Percentiles rank a stretch among this genome's conserved stretches.
These are phyloP conservation scores for Paedocypris micromegethes DNA, from an alignment of 2,797 vertebrate genomes.

Conservation along the genomic window DNA sequence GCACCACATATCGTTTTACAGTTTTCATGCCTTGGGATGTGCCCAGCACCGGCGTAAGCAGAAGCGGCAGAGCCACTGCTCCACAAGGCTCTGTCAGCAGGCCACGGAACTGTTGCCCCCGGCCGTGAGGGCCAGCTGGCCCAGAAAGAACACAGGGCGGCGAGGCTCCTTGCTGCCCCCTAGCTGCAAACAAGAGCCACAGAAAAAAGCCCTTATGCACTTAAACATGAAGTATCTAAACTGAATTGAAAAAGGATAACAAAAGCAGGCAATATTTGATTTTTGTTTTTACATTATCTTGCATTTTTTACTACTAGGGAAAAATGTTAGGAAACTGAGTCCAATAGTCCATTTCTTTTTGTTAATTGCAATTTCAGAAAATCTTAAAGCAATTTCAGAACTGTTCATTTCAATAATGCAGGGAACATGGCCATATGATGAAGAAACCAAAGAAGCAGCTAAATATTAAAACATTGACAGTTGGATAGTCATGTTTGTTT, in stretches of 20 bases:
- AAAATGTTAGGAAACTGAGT: too few species aligned
- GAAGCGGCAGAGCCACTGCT: constrained; percentile 69
- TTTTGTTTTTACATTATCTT: too few species aligned
- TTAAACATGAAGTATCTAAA: background rate
- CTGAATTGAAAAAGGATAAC: background rate
- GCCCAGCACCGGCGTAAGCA: constrained; percentile 28
- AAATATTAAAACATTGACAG: too few species aligned
- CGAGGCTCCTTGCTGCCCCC: constrained; percentile 47
- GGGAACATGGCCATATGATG: too few species aligned
- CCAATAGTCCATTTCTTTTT: too few species aligned
- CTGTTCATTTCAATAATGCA: too few species aligned
- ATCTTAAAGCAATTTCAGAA: too few species aligned
- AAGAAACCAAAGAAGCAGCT: too few species aligned
- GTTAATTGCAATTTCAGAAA: too few species aligned
- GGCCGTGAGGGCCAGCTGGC: constrained; percentile 74
- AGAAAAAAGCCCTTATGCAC: background rate
- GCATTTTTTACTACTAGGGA: too few species aligned
- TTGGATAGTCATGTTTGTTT: too few species aligned
- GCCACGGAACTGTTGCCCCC: constrained; percentile 64
- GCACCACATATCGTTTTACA: constrained; percentile 42
- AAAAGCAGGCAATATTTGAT: too few species aligned
- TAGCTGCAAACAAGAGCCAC: constrained; percentile 21
- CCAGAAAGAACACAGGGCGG: constrained; percentile 50
- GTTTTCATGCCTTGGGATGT: constrained; percentile 46
- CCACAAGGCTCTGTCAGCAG: constrained; percentile 73